Evolutionary conservation across 2,797 vertebrate genomes (phyloP).

Genomic region (Dipus sagitta): DNA sequence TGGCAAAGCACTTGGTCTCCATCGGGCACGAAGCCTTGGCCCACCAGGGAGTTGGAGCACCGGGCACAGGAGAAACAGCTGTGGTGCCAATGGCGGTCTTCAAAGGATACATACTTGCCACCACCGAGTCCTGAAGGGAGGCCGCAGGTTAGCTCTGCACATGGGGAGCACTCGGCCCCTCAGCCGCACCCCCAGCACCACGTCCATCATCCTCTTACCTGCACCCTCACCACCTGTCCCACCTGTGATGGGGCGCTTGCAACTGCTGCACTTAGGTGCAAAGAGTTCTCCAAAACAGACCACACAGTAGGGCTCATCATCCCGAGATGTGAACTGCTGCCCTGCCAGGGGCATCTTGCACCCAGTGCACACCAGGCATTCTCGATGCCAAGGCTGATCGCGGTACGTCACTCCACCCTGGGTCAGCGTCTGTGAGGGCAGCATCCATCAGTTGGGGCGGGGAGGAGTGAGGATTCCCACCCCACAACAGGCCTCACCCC

Average conservation of each 20-base stretch:
- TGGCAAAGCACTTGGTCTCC: conserved; percentile 89
- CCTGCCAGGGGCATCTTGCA: conserved; percentile 94
- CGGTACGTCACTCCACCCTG: conserved; percentile 97
- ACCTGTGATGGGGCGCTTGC: conserved; percentile 97
- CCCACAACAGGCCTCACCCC: conserved; percentile 9
- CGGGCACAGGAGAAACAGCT: conserved; percentile 90
- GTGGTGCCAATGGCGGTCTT: conserved; percentile 91
- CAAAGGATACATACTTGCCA: conserved; percentile 90
- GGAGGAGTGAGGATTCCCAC: neutral
- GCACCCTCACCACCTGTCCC: conserved; percentile 68
- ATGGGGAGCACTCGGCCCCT: neutral
- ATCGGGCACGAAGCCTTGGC: conserved; percentile 90
- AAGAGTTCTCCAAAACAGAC: conserved; percentile 97
- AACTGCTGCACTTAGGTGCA: conserved; percentile 95
- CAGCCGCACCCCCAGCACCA: neutral
- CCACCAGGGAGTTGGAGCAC: conserved; percentile 88
- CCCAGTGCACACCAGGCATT: conserved; percentile 95
- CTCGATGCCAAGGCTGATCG: conserved; percentile 96
- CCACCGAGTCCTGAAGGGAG: conserved; percentile 83
- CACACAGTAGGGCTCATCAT: conserved; percentile 95
- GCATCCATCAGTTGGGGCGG: neutral
- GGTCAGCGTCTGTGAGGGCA: conserved; percentile 91
- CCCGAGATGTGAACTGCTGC: conserved; percentile 97
- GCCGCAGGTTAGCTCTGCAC: neutral
- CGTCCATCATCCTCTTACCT: neutral